Conservation (phyloP, 2,113 vertebrate species). For the Meles meles region DNA sequence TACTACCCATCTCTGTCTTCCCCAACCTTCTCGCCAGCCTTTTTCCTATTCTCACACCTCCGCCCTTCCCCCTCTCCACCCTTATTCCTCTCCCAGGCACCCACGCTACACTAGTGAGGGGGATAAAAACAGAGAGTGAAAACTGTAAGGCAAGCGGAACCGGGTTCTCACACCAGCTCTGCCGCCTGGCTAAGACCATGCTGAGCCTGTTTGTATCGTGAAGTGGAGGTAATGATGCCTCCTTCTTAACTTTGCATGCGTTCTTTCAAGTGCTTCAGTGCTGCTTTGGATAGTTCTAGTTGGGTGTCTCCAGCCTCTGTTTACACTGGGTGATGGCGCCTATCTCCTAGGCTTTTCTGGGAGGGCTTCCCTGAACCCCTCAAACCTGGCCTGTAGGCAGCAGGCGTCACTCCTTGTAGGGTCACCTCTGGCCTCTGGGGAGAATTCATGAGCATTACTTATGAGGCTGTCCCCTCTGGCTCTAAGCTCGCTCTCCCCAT, state of each 20-base stretch:
- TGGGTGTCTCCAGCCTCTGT: not conserved
- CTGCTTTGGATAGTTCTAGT: not conserved
- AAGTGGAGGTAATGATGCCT: not conserved
- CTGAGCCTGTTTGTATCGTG: not conserved
- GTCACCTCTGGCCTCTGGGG: not conserved
- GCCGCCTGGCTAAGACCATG: not conserved
- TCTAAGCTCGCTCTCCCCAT: no score
- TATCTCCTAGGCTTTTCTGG: not conserved
- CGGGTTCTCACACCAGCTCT: not conserved
- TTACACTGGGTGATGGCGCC: not conserved
- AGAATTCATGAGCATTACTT: not conserved
- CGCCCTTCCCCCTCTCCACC: not conserved
- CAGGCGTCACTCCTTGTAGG: not conserved
- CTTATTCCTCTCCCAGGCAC: not conserved
- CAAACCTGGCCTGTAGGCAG: not conserved
- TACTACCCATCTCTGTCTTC: not conserved
- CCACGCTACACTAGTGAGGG: not conserved
- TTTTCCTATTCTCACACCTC: not conserved
- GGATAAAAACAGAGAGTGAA: not conserved
- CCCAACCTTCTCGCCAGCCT: not conserved
- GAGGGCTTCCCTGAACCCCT: not conserved
- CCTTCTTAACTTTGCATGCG: not conserved
- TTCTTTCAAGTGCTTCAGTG: not conserved
- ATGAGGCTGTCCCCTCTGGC: not conserved
- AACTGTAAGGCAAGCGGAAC: not conserved